These are phyloP conservation scores for Panopea generosa DNA, from an alignment of 2,888 invertebrate species.

Conservation along the genomic window DNA sequence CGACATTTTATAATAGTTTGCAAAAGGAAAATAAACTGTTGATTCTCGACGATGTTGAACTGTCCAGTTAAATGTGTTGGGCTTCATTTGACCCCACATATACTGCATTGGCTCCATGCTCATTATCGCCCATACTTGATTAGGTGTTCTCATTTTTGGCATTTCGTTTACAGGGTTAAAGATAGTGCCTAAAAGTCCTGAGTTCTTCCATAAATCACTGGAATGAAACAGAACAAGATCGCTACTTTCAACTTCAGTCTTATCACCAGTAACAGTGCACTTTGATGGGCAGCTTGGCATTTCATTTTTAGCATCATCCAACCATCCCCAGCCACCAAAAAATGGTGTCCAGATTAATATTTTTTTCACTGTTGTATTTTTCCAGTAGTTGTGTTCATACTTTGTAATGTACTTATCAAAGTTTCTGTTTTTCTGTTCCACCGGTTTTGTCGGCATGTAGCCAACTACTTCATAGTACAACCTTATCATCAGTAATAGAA, in stretches of 20 bases:
- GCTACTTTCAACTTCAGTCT: slow-evolving; percentile 48
- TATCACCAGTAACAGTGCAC: slow-evolving; percentile 62
- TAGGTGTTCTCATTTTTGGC: slow-evolving; percentile 60
- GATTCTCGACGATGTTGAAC: slow-evolving; percentile 71
- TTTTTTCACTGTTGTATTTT: slow-evolving; percentile 20
- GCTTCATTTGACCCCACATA: slow-evolving; percentile 61
- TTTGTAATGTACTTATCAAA: slow-evolving; percentile 45
- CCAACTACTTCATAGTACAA: slow-evolving; percentile 14
- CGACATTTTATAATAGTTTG: slow-evolving; percentile 44
- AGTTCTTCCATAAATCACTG: slow-evolving; percentile 64
- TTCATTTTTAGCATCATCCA: slow-evolving; percentile 25
- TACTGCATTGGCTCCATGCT: slow-evolving; percentile 71
- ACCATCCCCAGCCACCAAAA: slow-evolving; percentile 45
- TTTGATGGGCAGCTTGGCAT: slow-evolving; percentile 19
- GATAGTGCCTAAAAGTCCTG: slow-evolving; percentile 38
- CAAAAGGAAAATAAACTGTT: slow-evolving; percentile 69
- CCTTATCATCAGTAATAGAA: slow-evolving; percentile 22
- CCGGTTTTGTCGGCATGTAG: slow-evolving; percentile 29
- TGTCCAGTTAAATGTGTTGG: slow-evolving; percentile 75
- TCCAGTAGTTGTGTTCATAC: slow-evolving; percentile 39
- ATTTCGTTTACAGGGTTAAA: slow-evolving; percentile 39
- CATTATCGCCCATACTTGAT: slow-evolving; percentile 72
- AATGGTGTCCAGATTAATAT: slow-evolving; percentile 55
- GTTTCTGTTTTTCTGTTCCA: slow-evolving; percentile 28
- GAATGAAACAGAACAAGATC: slow-evolving; percentile 74